phyloP scores from a whole-genome alignment of 2,113 vertebrate species.

The Parus major region DNA sequence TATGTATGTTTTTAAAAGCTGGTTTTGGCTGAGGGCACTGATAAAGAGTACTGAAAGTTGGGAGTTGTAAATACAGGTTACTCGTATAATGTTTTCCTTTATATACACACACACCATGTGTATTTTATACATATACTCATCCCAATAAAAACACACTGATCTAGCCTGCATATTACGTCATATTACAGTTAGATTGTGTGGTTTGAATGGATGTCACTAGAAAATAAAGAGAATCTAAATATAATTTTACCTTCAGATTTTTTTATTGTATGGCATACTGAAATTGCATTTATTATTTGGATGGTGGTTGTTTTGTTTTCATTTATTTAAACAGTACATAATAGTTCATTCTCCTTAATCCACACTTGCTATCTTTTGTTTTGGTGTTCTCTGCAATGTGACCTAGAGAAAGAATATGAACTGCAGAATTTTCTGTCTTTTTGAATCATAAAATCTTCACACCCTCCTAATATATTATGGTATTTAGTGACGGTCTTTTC shows the following conservation, averaged over 20 bases:
- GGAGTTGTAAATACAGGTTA: neutral
- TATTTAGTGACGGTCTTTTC: neutral
- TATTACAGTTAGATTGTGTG: neutral
- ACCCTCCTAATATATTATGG: neutral
- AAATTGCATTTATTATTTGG: neutral
- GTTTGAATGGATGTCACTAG: neutral
- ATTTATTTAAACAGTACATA: neutral
- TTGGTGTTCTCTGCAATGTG: constrained; percentile 48
- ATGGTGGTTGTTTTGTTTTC: neutral
- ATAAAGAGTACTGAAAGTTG: neutral
- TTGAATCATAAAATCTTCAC: neutral
- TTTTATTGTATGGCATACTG: neutral
- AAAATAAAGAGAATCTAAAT: neutral
- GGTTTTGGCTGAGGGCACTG: neutral
- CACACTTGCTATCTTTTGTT: constrained; percentile 54
- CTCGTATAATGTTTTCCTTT: constrained; percentile 13
- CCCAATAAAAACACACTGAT: constrained; percentile 20
- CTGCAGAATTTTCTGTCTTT: constrained; percentile 31
- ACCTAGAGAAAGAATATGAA: constrained; percentile 11
- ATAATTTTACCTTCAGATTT: neutral
- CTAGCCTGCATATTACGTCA: constrained; percentile 33
- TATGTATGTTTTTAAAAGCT: neutral
- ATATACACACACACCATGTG: neutral
- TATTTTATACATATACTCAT: neutral
- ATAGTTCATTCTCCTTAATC: neutral